These are phyloP conservation scores for Macropis europaea DNA, from an alignment of 2,888 invertebrate genomes.

Conservation along the genomic window DNA sequence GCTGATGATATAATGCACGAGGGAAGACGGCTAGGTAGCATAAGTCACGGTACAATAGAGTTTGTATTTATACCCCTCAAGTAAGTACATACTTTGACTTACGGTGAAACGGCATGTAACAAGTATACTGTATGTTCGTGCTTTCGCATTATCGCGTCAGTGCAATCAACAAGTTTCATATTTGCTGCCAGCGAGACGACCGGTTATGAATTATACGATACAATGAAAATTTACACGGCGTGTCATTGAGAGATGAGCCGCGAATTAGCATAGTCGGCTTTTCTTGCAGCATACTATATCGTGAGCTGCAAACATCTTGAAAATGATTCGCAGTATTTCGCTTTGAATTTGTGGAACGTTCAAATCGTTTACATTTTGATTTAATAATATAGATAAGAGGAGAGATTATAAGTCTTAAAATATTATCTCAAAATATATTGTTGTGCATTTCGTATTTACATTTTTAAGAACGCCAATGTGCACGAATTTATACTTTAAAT, in stretches of 20 bases:
- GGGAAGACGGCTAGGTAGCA: conserved; percentile 22
- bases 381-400: too few species aligned
- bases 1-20: conserved; percentile 48
- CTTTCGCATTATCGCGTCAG: conserved; percentile 20
- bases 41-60: conserved; percentile 58
- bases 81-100: conserved; percentile 47
- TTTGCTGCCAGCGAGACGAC: not conserved
- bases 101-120: conserved; percentile 42
- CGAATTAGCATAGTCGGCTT: not conserved
- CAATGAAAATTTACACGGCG: conserved; percentile 38
- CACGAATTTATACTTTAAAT: not conserved
- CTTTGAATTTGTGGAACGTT: not conserved
- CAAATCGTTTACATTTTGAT: too few species aligned
- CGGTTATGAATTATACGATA: not conserved
- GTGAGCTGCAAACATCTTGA: too few species aligned
- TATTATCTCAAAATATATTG: too few species aligned
- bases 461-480: too few species aligned
- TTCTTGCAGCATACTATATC: not conserved
- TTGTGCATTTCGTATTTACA: too few species aligned
- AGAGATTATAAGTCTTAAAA: too few species aligned
- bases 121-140: conserved; percentile 28
- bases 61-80: conserved; percentile 30
- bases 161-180: conserved; percentile 46
- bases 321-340: too few species aligned
- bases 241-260: not conserved